These are phyloP conservation scores for Monopterus albus DNA, from an alignment of 2,113 vertebrate genomes.

Conservation along the genomic window DNA sequence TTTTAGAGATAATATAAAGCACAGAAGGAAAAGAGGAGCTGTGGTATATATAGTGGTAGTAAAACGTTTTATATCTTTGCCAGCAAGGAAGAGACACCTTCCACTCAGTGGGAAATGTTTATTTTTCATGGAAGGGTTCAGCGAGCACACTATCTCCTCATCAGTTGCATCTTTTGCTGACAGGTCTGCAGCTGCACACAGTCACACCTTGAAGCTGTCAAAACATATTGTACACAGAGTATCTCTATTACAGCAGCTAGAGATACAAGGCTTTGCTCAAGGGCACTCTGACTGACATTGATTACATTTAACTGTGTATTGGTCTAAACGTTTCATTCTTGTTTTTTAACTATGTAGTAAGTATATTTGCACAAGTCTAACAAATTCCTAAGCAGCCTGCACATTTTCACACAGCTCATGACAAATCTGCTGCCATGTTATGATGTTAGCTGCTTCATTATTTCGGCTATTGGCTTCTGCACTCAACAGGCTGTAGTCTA, in stretches of 20 bases:
- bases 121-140: slow-evolving; percentile 60
- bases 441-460: slow-evolving; percentile 49
- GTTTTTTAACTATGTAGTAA: slow-evolving; percentile 2
- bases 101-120: slow-evolving; percentile 59
- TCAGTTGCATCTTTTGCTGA: slow-evolving; percentile 57
- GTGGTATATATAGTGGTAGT: slow-evolving; percentile 62
- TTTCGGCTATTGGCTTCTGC: slow-evolving; percentile 61
- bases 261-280: slow-evolving; percentile 46
- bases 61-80: slow-evolving; percentile 62
- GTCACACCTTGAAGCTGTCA: slow-evolving; percentile 61
- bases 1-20: slow-evolving; percentile 17
- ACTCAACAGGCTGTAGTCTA: slow-evolving; percentile 64
- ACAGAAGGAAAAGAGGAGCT: slow-evolving; percentile 21
- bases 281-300: slow-evolving; percentile 35
- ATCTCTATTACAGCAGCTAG: slow-evolving; percentile 56
- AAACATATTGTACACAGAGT: slow-evolving; percentile 33
- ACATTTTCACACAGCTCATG: slow-evolving; percentile 25
- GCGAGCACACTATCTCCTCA: slow-evolving; percentile 59
- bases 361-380: slow-evolving; percentile 10
- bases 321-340: slow-evolving; percentile 11
- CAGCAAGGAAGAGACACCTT: slow-evolving; percentile 50
- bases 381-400: slow-evolving; percentile 20
- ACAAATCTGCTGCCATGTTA: slow-evolving; percentile 41
- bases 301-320: slow-evolving; percentile 6
- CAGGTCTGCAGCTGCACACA: slow-evolving; percentile 60